These are phyloP conservation scores for Ancistrus triradiatus DNA, from an alignment of 2,113 vertebrate species.

Conservation along the genomic window DNA sequence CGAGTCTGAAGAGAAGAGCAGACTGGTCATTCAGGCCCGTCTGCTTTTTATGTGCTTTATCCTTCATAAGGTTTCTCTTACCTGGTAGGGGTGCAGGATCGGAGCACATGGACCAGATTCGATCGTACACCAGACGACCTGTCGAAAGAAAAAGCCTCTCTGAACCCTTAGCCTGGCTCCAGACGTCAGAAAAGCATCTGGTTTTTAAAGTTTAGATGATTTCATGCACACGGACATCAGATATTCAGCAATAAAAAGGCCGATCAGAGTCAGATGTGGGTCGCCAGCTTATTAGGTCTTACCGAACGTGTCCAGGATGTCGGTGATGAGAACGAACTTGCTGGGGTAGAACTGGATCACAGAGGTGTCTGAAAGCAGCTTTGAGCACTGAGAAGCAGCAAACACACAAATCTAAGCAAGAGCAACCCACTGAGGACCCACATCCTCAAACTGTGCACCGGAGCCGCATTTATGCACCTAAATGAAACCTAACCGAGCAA, in stretches of 20 bases:
- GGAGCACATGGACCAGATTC: constrained; percentile 90
- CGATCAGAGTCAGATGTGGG: no score
- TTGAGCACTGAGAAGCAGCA: constrained; percentile 80
- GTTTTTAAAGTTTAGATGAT: no score
- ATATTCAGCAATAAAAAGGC: no score
- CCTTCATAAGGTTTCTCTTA: constrained; percentile 49
- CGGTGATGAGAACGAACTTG: constrained; percentile 97
- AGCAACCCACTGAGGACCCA: no score
- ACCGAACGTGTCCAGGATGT: constrained; percentile 98
- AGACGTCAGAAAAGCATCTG: no score
- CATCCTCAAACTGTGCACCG: no score
- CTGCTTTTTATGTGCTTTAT: not conserved
- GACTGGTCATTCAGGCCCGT: no score
- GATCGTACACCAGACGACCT: constrained; percentile 92
- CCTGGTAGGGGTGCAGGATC: constrained; percentile 75
- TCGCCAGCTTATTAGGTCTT: constrained; percentile 49
- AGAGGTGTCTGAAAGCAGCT: constrained; percentile 91
- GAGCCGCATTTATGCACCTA: no score
- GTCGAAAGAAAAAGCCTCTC: not conserved
- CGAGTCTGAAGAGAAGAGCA: constrained; percentile 70
- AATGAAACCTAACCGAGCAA: no score
- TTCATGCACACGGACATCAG: no score
- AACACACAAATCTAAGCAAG: not conserved
- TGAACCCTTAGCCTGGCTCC: no score
- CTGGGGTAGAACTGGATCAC: constrained; percentile 99